Evolutionary conservation across 2,888 invertebrate species (phyloP).

Genomic region (Maniola hyperantus): DNA sequence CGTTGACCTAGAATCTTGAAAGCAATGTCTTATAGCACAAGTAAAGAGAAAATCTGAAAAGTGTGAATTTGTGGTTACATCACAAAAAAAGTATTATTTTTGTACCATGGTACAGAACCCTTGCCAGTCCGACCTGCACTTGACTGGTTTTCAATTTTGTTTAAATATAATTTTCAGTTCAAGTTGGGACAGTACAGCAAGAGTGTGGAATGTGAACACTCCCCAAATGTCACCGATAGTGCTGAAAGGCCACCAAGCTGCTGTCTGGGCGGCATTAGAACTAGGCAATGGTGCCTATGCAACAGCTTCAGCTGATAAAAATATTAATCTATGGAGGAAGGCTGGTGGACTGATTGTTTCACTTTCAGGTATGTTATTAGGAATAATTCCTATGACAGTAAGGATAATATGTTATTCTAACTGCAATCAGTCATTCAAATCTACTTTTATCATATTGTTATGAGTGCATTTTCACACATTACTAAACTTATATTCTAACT

Average conservation of each 20-base stretch:
- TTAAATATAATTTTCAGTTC: conserved; percentile 86
- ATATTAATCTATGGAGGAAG: conserved; percentile 91
- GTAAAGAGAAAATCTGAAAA: no score
- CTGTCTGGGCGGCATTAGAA: conserved; percentile 92
- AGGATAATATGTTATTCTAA: no score
- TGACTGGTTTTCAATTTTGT: neutral
- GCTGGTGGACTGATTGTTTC: conserved; percentile 86
- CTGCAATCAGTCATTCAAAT: no score
- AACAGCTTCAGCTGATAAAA: conserved; percentile 97
- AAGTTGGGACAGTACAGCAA: conserved; percentile 96
- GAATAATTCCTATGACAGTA: neutral
- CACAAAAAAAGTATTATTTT: no score
- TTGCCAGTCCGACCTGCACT: no score
- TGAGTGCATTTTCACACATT: no score
- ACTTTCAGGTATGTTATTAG: conserved; percentile 80
- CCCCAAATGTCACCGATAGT: conserved; percentile 79
- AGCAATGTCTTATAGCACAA: no score
- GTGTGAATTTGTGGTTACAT: no score
- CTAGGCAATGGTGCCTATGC: conserved; percentile 83
- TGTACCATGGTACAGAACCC: no score
- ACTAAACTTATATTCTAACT: no score
- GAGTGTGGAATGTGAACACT: conserved; percentile 88
- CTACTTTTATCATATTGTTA: no score
- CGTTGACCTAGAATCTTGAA: no score
- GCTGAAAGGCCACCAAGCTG: conserved; percentile 88